phyloP scores from a whole-genome alignment of 2,113 vertebrate species.

The Petromus typicus region DNA sequence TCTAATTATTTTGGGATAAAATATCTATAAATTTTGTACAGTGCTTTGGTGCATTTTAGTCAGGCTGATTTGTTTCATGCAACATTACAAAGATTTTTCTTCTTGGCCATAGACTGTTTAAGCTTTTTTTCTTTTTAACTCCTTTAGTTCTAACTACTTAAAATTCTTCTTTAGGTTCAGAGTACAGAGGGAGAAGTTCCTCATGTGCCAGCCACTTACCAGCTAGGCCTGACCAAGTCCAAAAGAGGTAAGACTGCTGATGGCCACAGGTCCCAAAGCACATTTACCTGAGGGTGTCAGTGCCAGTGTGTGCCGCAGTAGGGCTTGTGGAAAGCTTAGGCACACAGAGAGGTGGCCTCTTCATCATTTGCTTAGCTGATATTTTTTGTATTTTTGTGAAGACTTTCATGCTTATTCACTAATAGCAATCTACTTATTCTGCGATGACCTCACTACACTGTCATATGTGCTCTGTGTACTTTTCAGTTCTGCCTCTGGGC shows the following conservation, averaged over 20 bases:
- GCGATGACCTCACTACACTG: neutral
- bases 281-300: neutral
- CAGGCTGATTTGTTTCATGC: neutral
- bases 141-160: slow-evolving; percentile 65
- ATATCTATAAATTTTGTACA: slow-evolving; percentile 18
- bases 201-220: slow-evolving; percentile 83
- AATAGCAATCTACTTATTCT: slow-evolving; percentile 38
- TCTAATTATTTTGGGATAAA: slow-evolving; percentile 28
- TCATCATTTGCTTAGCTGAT: slow-evolving; percentile 20
- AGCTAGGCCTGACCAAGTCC: slow-evolving; percentile 85
- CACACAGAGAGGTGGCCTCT: neutral
- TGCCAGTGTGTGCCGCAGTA: neutral
- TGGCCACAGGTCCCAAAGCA: neutral
- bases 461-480: neutral
- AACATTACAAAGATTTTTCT: neutral
- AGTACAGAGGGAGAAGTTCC: slow-evolving; percentile 94
- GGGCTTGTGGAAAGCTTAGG: neutral
- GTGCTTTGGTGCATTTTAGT: neutral
- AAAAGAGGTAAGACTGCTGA: slow-evolving; percentile 86
- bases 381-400: neutral
- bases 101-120: neutral
- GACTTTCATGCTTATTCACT: neutral
- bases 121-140: neutral
- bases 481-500: neutral
- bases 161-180: slow-evolving; percentile 90